Base-by-base conservation (phyloP, 1,140 invertebrate species). In the Aphidius ervi region DNA sequence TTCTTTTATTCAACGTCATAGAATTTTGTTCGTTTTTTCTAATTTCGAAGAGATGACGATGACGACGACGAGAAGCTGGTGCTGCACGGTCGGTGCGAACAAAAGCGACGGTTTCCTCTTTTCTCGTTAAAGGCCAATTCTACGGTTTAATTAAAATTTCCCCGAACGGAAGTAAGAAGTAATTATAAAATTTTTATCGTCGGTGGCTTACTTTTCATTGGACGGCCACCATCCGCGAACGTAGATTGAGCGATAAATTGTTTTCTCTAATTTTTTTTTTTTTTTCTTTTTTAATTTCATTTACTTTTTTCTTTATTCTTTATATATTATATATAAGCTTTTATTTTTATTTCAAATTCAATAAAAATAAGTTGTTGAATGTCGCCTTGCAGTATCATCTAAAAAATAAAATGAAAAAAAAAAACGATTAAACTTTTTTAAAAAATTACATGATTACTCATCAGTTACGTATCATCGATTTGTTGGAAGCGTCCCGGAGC, bases 181-280 rank as follows among this genome's bases (percentile, higher is more conserved):
- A 75, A 75, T 74, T 75, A 75, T 74, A 74, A 74, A 70, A 74
- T 75, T 75, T 74, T 75, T 75, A 75, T 74, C 74, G 67, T 68
- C 64, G 67, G 67, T 68, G 64, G 67, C 50, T 65, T 68, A 68
- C 54, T 61, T 70, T 71, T 72, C 60, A 64, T 61, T 63, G 65
- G 40, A 8, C 47, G 6, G 41, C 54, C 56, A 59, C 54, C 64
- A 55, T 65, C 63, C 66, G 62, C 56, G 43, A 53, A 63, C 65
- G 68, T 68, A 75, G 70, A 74, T 73, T 71, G 68, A 74, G 70
- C 70, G 67, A 75, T 71, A 71, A 75, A 74, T 72, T 74, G 72
- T 75, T 74, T 74, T 73, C 71, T 66, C 69, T 73, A 71, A 74
- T 75, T 73, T 69, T 67, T 68, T 71, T 74, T 73, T 75, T 70